Conservation (phyloP, 2,888 invertebrate species). For the Drosophila paracracens region DNA sequence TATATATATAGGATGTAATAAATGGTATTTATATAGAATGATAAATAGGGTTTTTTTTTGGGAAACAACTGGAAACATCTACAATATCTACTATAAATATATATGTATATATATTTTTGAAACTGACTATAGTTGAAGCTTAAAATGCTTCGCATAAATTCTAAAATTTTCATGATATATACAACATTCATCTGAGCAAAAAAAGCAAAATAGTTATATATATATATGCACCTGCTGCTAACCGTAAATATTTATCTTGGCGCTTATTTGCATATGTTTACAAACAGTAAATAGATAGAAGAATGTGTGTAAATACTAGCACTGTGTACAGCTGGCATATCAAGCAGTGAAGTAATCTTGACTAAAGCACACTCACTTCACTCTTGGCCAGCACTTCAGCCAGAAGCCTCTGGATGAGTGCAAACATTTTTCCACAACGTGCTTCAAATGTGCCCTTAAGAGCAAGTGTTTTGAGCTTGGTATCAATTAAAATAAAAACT, state of each 20-base stretch:
- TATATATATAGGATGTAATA: not conserved
- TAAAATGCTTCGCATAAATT: not conserved
- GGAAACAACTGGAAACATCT: no score
- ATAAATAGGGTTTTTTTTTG: not conserved
- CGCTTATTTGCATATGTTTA: conserved; percentile 3
- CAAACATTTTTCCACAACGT: conserved; percentile 14
- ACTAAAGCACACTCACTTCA: conserved; percentile 29
- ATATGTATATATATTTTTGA: not conserved
- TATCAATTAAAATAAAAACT: conserved; percentile 31
- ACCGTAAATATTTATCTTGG: conserved; percentile 11
- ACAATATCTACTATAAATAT: not conserved
- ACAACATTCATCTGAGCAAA: not conserved
- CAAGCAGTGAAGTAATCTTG: conserved; percentile 30
- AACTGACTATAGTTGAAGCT: not conserved
- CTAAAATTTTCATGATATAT: not conserved
- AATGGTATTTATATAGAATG: not conserved
- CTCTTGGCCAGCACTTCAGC: conserved; percentile 24
- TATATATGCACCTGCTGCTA: not conserved
- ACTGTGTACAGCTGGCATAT: conserved; percentile 28
- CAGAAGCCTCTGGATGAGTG: conserved; percentile 9
- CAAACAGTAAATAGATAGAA: conserved; percentile 6
- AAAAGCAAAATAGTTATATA: not conserved
- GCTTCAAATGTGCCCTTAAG: not conserved
- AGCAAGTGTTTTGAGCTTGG: conserved; percentile 2
- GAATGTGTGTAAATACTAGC: conserved; percentile 34